Evolutionary conservation across 2,888 invertebrate genomes (phyloP).

Genomic region (Agrotis segetum): DNA sequence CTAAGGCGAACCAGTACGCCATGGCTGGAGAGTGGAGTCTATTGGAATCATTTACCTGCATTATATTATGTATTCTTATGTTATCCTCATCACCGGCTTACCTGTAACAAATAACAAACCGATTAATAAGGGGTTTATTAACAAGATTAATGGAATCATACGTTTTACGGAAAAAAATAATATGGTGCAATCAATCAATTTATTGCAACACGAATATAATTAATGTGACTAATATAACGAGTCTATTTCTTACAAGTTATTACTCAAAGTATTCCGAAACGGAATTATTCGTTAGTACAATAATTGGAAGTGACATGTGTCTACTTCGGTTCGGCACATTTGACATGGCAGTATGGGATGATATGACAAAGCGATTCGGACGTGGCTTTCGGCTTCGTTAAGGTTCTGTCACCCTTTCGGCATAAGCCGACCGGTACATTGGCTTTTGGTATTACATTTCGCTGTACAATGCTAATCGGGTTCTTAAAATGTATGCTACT

Average conservation of each 20-base stretch:
- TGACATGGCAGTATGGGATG: neutral
- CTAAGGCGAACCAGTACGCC: too few relatives aligned
- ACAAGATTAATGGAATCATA: constrained; percentile 25
- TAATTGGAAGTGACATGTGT: too few relatives aligned
- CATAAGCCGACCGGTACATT: neutral
- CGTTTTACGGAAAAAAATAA: constrained; percentile 31
- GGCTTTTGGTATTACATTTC: neutral
- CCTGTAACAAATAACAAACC: constrained; percentile 59
- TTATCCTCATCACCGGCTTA: constrained; percentile 35
- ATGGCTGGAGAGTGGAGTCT: too few relatives aligned
- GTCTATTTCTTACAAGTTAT: constrained; percentile 2
- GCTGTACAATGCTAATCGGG: neutral
- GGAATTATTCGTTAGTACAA: neutral
- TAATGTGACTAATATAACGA: constrained; percentile 6
- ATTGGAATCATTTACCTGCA: neutral
- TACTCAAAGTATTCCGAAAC: neutral
- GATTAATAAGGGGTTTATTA: constrained; percentile 29
- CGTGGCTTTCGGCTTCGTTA: neutral
- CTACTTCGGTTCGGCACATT: neutral
- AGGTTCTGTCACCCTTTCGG: too few relatives aligned
- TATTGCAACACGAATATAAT: constrained; percentile 11
- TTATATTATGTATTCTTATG: constrained; percentile 5
- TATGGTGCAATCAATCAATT: constrained; percentile 17
- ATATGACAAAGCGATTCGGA: too few relatives aligned
- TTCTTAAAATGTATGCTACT: neutral